A percentile compares a stretch with the other conserved stretches of the same genome.
phyloP scores from a whole-genome alignment of 2,888 invertebrate genomes.

The Mythimna impura region DNA sequence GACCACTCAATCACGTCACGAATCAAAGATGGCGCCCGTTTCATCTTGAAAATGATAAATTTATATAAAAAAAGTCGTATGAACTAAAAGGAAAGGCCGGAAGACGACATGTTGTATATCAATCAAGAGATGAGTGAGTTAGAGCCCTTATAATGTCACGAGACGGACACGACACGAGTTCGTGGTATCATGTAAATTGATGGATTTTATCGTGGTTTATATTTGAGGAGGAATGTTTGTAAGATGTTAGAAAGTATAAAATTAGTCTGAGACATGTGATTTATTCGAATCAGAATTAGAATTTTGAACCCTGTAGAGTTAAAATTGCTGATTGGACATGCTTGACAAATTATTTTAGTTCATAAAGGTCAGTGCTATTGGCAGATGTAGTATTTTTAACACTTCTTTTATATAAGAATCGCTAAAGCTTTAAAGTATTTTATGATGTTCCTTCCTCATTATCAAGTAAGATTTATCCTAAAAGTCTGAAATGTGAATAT shows the following conservation, averaged over 20 bases:
- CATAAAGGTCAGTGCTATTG: not conserved
- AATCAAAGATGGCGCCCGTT: slow-evolving; percentile 83
- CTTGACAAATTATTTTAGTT: not conserved
- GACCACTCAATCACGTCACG: slow-evolving; percentile 82
- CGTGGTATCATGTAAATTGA: slow-evolving; percentile 33
- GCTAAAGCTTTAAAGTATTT: not conserved
- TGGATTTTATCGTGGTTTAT: slow-evolving; percentile 37
- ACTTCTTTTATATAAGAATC: not conserved
- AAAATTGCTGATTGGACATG: not conserved
- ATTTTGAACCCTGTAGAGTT: not conserved
- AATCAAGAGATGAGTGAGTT: slow-evolving; percentile 71
- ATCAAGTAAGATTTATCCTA: too few species aligned
- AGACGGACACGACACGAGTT: slow-evolving; percentile 58
- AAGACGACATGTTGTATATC: slow-evolving; percentile 76
- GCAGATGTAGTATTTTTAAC: not conserved
- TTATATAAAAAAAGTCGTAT: slow-evolving; percentile 72
- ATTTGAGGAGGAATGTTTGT: slow-evolving; percentile 6
- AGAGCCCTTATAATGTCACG: slow-evolving; percentile 55
- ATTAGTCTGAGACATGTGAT: not conserved
- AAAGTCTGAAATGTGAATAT: too few species aligned
- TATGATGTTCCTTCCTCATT: too few species aligned
- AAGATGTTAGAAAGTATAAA: not conserved
- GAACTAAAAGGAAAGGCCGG: slow-evolving; percentile 78
- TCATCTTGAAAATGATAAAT: slow-evolving; percentile 84
- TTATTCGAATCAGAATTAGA: not conserved